A percentile compares a stretch with the other conserved stretches of the same genome.
These are phyloP conservation scores for Cheilosia grossa DNA, from an alignment of 2,888 invertebrate genomes.

Conservation along the genomic window DNA sequence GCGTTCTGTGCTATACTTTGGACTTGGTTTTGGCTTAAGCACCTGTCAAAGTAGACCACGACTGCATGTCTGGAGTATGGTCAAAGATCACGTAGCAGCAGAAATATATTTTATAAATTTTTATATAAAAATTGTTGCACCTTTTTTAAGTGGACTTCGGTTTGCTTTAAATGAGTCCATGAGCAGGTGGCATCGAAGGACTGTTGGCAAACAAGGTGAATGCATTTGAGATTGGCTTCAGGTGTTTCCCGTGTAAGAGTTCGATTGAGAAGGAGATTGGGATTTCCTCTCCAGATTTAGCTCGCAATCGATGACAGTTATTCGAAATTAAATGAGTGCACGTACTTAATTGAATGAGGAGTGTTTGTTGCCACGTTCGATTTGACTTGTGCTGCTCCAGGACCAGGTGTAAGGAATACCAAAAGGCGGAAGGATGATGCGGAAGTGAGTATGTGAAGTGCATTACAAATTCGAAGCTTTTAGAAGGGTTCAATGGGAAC, in stretches of 20 bases:
- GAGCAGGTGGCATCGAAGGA: background rate
- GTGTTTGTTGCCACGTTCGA: background rate
- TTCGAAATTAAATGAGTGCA: conserved; percentile 60
- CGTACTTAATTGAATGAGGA: conserved; percentile 64
- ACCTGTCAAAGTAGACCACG: conserved; percentile 1
- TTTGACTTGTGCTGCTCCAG: no score
- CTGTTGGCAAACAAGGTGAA: background rate
- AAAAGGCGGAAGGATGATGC: no score
- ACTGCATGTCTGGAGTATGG: background rate
- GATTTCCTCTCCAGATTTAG: conserved; percentile 1
- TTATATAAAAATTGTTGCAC: background rate
- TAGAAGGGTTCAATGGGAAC: no score
- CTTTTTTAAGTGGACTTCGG: background rate
- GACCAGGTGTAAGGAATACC: no score
- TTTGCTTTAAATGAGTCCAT: background rate
- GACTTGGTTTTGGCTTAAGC: background rate
- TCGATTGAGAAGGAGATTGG: conserved; percentile 19
- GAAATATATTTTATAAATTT: background rate
- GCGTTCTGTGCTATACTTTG: background rate
- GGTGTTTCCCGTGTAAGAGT: conserved; percentile 47
- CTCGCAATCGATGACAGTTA: background rate
- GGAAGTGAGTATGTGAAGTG: no score
- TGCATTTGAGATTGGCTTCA: conserved; percentile 42
- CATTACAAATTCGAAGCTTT: no score
- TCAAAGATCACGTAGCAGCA: conserved; percentile 40